Conservation (phyloP, 53 echinoderm and acorn worm species). For the Crossaster papposus region DNA sequence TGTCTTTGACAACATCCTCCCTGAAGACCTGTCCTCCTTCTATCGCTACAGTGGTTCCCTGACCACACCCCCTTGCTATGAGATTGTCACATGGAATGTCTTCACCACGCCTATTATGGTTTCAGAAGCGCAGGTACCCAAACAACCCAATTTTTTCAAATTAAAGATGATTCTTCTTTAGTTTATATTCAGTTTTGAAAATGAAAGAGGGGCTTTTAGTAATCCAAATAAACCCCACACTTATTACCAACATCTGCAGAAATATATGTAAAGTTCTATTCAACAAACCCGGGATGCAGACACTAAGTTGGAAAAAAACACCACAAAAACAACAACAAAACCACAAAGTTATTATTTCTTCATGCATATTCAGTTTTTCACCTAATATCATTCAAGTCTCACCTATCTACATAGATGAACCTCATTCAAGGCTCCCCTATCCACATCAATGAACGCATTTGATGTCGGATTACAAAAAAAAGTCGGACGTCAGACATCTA, state of each 20-base stretch:
- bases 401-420: neutral
- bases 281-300: neutral
- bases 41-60: slow-evolving; percentile 48
- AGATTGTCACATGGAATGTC: slow-evolving; percentile 48
- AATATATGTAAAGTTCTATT: neutral
- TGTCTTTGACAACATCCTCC: neutral
- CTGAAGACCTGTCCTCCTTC: neutral
- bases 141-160: too few relatives aligned
- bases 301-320: neutral
- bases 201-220: too few relatives aligned
- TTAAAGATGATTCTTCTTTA: too few relatives aligned
- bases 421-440: neutral
- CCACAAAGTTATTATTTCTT: neutral
- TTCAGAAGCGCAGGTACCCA: slow-evolving; percentile 37
- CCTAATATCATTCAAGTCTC: neutral
- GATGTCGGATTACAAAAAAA: neutral
- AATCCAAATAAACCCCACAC: too few relatives aligned
- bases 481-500: neutral
- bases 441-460: neutral
- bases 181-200: too few relatives aligned
- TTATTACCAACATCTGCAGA: neutral
- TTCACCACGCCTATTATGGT: slow-evolving; percentile 23
- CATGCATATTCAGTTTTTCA: neutral
- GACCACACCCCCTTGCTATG: slow-evolving; percentile 39
- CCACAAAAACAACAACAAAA: too few relatives aligned